A percentile compares a stretch with the other conserved stretches of the same genome.
These are phyloP conservation scores for Caranx melampygus DNA, from an alignment of 2,113 vertebrate genomes.

Conservation along the genomic window DNA sequence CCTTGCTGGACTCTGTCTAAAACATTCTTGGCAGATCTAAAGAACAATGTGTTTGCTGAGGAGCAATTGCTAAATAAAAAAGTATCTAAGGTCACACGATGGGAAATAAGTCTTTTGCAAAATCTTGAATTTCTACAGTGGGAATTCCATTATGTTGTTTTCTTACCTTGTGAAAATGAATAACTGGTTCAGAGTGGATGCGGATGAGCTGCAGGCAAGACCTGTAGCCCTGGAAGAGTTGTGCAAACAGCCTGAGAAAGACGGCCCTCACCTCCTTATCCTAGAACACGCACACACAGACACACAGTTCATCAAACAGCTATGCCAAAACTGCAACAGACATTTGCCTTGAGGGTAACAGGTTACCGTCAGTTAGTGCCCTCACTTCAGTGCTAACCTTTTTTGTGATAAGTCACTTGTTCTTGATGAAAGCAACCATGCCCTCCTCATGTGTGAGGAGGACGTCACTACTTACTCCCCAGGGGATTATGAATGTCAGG, in stretches of 20 bases:
- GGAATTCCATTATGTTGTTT: conserved; percentile 58
- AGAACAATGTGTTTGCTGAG: conserved; percentile 49
- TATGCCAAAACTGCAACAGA: conserved; percentile 50
- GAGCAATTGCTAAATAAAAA: conserved; percentile 42
- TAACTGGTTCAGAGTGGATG: conserved; percentile 97
- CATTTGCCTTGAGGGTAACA: conserved; percentile 39
- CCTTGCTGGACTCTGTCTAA: conserved; percentile 19
- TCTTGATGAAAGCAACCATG: conserved; percentile 14
- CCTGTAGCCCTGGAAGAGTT: conserved; percentile 98
- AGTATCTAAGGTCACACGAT: conserved; percentile 26
- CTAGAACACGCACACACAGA: conserved; percentile 78
- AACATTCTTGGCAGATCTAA: conserved; percentile 59
- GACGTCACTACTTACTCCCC: conserved; percentile 9
- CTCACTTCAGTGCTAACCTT: background rate
- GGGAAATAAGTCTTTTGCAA: conserved; percentile 14
- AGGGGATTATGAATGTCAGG: background rate
- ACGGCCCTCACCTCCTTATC: conserved; percentile 97
- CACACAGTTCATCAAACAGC: conserved; percentile 44
- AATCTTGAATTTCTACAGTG: conserved; percentile 3
- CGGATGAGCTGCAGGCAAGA: conserved; percentile 98
- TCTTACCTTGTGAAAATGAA: conserved; percentile 99
- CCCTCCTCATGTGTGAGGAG: conserved; percentile 19
- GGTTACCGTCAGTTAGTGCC: conserved; percentile 31
- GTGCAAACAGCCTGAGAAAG: conserved; percentile 97
- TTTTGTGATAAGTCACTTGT: conserved; percentile 38